A percentile compares a stretch with the other conserved stretches of the same genome.
Evolutionary conservation across 2,888 invertebrate species (phyloP).

Genomic region (Hyposoter didymator): DNA sequence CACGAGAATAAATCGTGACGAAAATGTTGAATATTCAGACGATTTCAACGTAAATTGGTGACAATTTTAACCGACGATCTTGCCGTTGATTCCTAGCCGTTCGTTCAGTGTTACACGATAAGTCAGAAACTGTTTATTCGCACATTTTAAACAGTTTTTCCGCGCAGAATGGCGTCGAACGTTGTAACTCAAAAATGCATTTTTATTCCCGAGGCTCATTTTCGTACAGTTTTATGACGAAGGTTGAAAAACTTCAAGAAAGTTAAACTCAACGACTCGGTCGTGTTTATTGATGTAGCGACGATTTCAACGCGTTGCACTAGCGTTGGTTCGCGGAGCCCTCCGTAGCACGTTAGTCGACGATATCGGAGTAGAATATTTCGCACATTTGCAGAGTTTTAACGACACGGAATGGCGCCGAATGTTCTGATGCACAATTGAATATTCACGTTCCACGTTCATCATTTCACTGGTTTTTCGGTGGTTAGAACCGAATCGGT

Average conservation of each 20-base stretch:
- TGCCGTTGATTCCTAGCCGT: neutral
- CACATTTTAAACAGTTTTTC: no score
- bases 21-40: neutral
- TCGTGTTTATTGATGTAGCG: neutral
- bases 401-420: neutral
- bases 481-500: neutral
- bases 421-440: neutral
- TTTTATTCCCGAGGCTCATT: neutral
- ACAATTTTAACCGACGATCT: neutral
- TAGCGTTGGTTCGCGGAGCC: neutral
- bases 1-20: neutral
- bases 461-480: neutral
- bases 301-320: neutral
- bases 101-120: neutral
- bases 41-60: neutral
- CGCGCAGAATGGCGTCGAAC: slow-evolving; percentile 3
- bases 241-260: neutral
- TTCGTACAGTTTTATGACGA: neutral
- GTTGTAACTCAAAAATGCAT: neutral
- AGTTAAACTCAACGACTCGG: neutral
- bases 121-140: no score
- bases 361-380: neutral
- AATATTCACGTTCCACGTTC: neutral
- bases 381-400: neutral
- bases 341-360: neutral